Conservation (phyloP, 92 coral and sea anemone genomes). For the Montipora capitata region DNA sequence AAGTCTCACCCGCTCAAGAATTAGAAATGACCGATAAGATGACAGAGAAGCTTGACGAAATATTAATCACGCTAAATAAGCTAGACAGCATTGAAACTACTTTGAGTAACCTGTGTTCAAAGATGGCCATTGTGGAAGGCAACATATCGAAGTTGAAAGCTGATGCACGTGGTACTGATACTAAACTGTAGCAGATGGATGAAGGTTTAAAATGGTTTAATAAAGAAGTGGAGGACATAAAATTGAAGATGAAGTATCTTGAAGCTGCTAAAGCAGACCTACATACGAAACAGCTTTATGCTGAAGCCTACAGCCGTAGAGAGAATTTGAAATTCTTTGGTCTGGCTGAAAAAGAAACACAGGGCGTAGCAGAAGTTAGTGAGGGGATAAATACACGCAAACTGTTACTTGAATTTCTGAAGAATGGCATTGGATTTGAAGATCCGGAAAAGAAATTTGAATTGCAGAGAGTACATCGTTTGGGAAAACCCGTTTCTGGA, state of each 20-base stretch:
- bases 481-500: slow-evolving; percentile 6
- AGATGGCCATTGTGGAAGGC: slow-evolving; percentile 12
- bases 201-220: slow-evolving; percentile 8
- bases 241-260: neutral
- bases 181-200: slow-evolving; percentile 18
- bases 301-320: slow-evolving; percentile 17
- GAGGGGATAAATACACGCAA: neutral
- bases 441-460: slow-evolving; percentile 1
- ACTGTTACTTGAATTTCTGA: slow-evolving; percentile 5
- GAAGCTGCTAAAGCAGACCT: slow-evolving; percentile 13
- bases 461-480: slow-evolving; percentile 16
- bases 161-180: neutral
- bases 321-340: slow-evolving; percentile 27
- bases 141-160: slow-evolving; percentile 6
- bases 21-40: slow-evolving; percentile 1
- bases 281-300: slow-evolving; percentile 16
- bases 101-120: neutral
- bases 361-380: neutral
- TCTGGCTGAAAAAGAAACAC: slow-evolving; percentile 1
- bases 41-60: slow-evolving; percentile 13
- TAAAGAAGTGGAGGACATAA: neutral
- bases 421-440: slow-evolving; percentile 12
- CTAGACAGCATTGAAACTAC: slow-evolving; percentile 13
- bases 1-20: neutral
- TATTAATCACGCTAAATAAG: slow-evolving; percentile 7